phyloP scores from a whole-genome alignment of 2,797 vertebrate species.

The Pachyuromys duprasi region DNA sequence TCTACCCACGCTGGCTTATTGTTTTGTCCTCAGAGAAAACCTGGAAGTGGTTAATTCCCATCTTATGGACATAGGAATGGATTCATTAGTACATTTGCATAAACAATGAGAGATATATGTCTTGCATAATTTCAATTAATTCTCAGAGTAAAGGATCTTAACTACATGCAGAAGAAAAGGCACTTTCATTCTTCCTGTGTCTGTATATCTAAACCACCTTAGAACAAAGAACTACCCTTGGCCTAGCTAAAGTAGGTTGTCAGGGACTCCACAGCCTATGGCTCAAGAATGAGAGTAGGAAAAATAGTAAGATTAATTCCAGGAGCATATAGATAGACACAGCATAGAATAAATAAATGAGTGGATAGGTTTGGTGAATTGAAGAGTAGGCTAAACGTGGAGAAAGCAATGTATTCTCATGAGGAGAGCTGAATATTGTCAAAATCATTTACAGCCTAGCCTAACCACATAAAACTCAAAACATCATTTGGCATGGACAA shows the following conservation, averaged over 20 bases:
- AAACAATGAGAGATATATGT: not conserved
- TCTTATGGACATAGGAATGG: not conserved
- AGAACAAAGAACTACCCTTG: not conserved
- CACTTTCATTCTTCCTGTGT: not conserved
- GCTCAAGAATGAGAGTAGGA: not conserved
- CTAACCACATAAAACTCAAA: conserved; percentile 59
- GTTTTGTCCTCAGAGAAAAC: conserved; percentile 45
- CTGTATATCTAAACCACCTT: not conserved
- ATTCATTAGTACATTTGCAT: not conserved
- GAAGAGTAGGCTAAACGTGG: conserved; percentile 56
- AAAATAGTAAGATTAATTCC: conserved; percentile 58
- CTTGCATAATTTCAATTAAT: conserved; percentile 4
- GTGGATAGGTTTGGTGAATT: conserved; percentile 64
- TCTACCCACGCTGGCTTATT: not conserved
- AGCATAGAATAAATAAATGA: conserved; percentile 72
- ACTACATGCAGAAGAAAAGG: not conserved
- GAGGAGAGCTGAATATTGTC: conserved; percentile 65
- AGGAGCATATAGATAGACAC: conserved; percentile 9
- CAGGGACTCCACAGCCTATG: not conserved
- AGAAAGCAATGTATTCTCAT: conserved; percentile 66
- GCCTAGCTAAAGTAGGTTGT: not conserved
- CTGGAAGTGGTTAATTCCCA: not conserved
- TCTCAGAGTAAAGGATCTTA: not conserved
- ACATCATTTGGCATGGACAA: conserved; percentile 68
- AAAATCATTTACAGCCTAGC: conserved; percentile 64